phyloP scores from a whole-genome alignment of 2,888 invertebrate species.

The Horisme vitalbata region DNA sequence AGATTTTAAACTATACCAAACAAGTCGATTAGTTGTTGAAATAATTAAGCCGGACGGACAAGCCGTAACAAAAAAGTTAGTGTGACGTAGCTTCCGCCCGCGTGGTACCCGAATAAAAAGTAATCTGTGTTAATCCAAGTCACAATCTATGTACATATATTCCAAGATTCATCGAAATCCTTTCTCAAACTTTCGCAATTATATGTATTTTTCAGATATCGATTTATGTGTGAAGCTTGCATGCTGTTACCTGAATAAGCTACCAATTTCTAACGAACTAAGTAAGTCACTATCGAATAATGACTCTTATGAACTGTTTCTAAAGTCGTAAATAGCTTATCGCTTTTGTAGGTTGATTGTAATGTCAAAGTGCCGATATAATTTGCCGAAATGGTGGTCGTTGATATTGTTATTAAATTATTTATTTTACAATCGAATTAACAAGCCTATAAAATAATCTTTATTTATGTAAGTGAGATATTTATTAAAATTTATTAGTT shows the following conservation, averaged over 20 bases:
- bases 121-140: too few species aligned
- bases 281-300: background rate
- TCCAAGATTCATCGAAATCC: too few species aligned
- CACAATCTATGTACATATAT: too few species aligned
- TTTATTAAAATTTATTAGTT: too few species aligned
- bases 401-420: background rate
- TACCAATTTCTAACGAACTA: background rate
- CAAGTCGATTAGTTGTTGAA: too few species aligned
- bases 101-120: too few species aligned
- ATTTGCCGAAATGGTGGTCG: background rate
- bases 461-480: too few species aligned
- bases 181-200: too few species aligned
- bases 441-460: background rate
- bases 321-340: background rate
- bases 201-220: background rate
- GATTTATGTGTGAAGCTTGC: background rate
- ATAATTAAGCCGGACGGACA: too few species aligned
- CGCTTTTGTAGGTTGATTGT: background rate
- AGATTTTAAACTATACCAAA: too few species aligned
- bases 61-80: too few species aligned
- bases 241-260: background rate
- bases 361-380: constrained; percentile 19
- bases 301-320: background rate
- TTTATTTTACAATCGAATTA: background rate
- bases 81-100: too few species aligned